Base-by-base conservation (phyloP, 2,888 invertebrate genomes). In the Trypoxylon attenuatum region DNA sequence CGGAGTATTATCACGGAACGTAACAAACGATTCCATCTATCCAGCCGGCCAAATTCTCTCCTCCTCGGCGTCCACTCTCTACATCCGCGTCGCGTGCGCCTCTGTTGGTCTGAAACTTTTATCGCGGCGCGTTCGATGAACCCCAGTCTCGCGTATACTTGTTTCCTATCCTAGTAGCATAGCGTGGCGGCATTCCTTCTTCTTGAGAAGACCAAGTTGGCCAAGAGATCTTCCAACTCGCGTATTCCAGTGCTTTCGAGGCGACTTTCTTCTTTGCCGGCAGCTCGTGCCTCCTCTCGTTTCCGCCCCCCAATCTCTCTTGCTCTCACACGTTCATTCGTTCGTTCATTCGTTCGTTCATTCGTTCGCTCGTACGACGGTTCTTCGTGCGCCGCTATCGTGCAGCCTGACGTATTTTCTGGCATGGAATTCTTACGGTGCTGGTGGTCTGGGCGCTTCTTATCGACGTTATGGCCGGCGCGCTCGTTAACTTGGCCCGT, bases 401-500 rank as follows among this genome's bases (percentile, higher is more conserved):
- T 6, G 33, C 33, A 10, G 8, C 3, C 33, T 4, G 33, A 10
- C 33, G n/a, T 50, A 63, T 49, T 56, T 65, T 68, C 68, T 22
- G 51, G 23, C 29, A n/a, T n/a, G 38, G 23, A 71, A 73, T 71
- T 67, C 58, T 71, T 63, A 45, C 52, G 49, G 5, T n/a, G n/a
- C n/a, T 25, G 2, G 10, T 15, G 21, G 53, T 25, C 33, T 22
- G 29, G 27, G 33, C 25, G 39, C 19, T 69, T 69, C 71, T 75
- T 71, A 55, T 55, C 58, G 66, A 66, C 63, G 68, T 68, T 71
- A 71, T 58, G 62, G 57, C 49, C 59, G 6, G 52, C 38, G 59
- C 43, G 69, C 73, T 76, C 64, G 75, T 73, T 76, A 76, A 54
- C 42, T 65, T 76, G 75, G 75, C 73, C 45, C 33, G 19, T 27